Conservation (phyloP, 2,797 vertebrate species). For the Enteromius paludinosus region DNA sequence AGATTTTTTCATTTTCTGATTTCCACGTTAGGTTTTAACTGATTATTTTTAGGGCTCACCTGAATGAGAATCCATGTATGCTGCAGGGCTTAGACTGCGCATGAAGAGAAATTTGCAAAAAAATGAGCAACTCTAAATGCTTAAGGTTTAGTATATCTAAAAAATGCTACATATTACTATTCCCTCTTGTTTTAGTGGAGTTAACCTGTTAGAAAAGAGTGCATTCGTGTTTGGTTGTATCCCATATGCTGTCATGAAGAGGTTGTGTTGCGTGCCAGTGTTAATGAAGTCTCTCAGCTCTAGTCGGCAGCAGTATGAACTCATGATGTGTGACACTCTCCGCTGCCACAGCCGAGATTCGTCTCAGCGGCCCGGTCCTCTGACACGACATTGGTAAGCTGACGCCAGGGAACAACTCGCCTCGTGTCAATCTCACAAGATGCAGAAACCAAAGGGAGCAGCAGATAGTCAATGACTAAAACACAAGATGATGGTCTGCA, state of each 20-base stretch:
- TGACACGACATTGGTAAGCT: slow-evolving; percentile 54
- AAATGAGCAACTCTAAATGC: slow-evolving; percentile 33
- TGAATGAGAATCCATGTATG: slow-evolving; percentile 4
- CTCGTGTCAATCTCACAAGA: slow-evolving; percentile 40
- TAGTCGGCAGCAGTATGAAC: slow-evolving; percentile 58
- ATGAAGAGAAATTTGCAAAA: slow-evolving; percentile 1
- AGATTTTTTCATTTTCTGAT: slow-evolving; percentile 10
- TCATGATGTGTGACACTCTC: slow-evolving; percentile 56
- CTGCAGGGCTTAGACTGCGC: neutral
- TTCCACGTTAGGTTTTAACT: slow-evolving; percentile 30
- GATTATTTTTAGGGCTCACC: slow-evolving; percentile 20
- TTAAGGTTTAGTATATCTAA: slow-evolving; percentile 10
- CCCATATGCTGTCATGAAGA: slow-evolving; percentile 60
- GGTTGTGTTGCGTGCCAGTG: slow-evolving; percentile 17
- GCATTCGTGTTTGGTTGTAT: slow-evolving; percentile 45
- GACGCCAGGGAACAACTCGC: slow-evolving; percentile 35
- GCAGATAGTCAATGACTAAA: slow-evolving; percentile 58
- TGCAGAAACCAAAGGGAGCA: slow-evolving; percentile 34
- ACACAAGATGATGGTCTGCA: slow-evolving; percentile 46
- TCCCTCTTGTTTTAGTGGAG: neutral
- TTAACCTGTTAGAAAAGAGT: slow-evolving; percentile 14
- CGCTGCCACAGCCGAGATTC: slow-evolving; percentile 61
- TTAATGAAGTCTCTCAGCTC: slow-evolving; percentile 60
- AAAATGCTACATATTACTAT: neutral
- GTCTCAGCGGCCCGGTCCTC: slow-evolving; percentile 53